phyloP scores from a whole-genome alignment of 2,113 vertebrate genomes.

The Ageneiosus marmoratus region DNA sequence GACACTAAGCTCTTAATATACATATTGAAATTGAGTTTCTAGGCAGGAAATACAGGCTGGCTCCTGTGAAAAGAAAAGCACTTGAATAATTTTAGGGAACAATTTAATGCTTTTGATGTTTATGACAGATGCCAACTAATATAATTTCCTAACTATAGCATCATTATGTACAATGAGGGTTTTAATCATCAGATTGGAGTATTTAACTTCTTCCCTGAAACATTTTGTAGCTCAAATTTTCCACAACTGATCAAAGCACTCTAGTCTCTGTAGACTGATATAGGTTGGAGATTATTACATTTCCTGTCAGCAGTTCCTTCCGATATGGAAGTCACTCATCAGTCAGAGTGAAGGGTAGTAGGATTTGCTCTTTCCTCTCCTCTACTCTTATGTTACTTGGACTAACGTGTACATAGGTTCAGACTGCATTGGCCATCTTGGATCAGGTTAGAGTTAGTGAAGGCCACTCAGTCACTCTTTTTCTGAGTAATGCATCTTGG shows the following conservation, averaged over 20 bases:
- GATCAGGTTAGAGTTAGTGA: constrained; percentile 43
- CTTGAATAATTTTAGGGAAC: constrained; percentile 62
- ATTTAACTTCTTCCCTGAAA: constrained; percentile 57
- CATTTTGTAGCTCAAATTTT: constrained; percentile 60
- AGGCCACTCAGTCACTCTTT: constrained; percentile 17
- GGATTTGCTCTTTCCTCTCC: constrained; percentile 39
- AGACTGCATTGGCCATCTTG: constrained; percentile 44
- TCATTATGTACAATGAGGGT: constrained; percentile 61
- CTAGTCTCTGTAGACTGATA: constrained; percentile 69
- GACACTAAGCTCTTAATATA: constrained; percentile 52
- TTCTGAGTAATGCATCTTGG: constrained; percentile 28
- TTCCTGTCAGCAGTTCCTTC: neutral
- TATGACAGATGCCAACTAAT: constrained; percentile 49
- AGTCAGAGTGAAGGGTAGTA: constrained; percentile 6
- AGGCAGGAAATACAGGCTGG: constrained; percentile 80
- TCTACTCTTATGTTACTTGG: constrained; percentile 25
- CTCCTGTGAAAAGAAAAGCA: constrained; percentile 77
- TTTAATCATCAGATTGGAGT: constrained; percentile 61
- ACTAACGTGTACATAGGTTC: constrained; percentile 61
- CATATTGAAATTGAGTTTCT: constrained; percentile 53
- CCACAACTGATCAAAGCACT: constrained; percentile 69
- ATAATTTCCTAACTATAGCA: constrained; percentile 78
- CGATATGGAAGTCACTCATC: constrained; percentile 11
- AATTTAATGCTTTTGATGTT: constrained; percentile 49
- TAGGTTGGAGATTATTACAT: constrained; percentile 61